These are phyloP conservation scores for Hippasteria phrygiana DNA, from an alignment of 53 echinoderm and acorn worm species.

Conservation along the genomic window DNA sequence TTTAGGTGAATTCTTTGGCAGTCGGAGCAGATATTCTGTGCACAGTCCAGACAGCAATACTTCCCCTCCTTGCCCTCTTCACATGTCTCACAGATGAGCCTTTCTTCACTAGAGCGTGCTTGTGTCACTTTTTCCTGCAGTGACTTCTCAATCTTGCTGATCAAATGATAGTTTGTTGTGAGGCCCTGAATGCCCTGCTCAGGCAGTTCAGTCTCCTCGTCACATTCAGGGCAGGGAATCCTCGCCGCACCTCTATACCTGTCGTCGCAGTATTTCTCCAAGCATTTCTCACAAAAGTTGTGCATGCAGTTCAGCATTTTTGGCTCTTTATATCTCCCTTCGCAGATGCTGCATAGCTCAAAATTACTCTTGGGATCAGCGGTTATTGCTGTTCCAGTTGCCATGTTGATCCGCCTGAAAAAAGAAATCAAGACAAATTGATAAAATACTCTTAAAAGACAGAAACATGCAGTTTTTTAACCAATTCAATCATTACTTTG, in stretches of 20 bases:
- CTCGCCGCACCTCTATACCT: neutral
- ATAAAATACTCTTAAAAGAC: too few species aligned
- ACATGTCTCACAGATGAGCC: neutral
- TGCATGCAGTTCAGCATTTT: neutral
- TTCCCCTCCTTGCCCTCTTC: neutral
- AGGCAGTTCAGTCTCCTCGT: neutral
- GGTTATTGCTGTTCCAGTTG: neutral
- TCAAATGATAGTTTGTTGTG: conserved; percentile 3
- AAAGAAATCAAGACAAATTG: too few species aligned
- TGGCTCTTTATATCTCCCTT: neutral
- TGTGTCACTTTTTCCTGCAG: neutral
- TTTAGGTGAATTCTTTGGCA: neutral
- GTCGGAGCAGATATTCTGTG: neutral
- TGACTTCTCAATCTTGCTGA: neutral
- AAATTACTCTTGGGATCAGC: neutral
- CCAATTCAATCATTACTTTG: too few species aligned
- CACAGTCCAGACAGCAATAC: neutral
- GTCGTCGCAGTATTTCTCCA: neutral
- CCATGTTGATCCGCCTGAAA: neutral
- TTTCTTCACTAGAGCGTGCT: neutral
- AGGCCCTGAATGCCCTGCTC: neutral
- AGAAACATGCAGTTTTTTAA: too few species aligned
- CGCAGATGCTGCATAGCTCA: neutral
- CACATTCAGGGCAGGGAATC: conserved; percentile 11
- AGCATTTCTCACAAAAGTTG: neutral